phyloP scores from a whole-genome alignment of 2,797 vertebrate genomes.

The Hephaestus fuliginosus region DNA sequence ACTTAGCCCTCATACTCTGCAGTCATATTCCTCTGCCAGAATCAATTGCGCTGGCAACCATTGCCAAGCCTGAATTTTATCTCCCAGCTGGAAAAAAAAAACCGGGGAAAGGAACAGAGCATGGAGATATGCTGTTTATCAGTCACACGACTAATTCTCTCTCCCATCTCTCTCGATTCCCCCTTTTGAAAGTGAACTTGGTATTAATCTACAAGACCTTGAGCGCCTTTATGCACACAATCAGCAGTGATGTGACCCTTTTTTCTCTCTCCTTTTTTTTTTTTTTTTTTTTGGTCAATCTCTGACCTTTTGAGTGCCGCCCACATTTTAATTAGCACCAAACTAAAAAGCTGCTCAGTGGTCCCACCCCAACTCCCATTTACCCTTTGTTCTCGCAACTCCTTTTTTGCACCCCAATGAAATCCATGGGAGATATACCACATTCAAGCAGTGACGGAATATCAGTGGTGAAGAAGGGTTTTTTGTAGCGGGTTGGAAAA shows the following conservation, averaged over 20 bases:
- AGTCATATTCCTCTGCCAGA: slow-evolving; percentile 73
- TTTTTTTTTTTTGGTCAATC: slow-evolving; percentile 49
- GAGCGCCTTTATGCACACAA: slow-evolving; percentile 55
- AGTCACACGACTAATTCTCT: slow-evolving; percentile 70
- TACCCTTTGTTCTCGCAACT: slow-evolving; percentile 61
- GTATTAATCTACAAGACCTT: slow-evolving; percentile 71
- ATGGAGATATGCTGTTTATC: slow-evolving; percentile 72
- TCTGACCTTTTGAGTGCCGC: slow-evolving; percentile 73
- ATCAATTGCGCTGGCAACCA: slow-evolving; percentile 74
- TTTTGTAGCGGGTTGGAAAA: slow-evolving; percentile 69
- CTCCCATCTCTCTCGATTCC: slow-evolving; percentile 48
- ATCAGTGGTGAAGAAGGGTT: slow-evolving; percentile 50
- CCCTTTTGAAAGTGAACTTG: slow-evolving; percentile 68
- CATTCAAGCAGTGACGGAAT: slow-evolving; percentile 68
- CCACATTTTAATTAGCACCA: slow-evolving; percentile 75
- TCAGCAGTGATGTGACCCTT: slow-evolving; percentile 44
- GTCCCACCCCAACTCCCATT: slow-evolving; percentile 23
- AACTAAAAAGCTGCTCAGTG: slow-evolving; percentile 62
- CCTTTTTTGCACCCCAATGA: slow-evolving; percentile 47
- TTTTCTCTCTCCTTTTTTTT: slow-evolving; percentile 14
- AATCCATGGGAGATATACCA: slow-evolving; percentile 61
- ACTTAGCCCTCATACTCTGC: slow-evolving; percentile 70
- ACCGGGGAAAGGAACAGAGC: slow-evolving; percentile 34
- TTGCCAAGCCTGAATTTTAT: slow-evolving; percentile 74
- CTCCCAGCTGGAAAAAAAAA: slow-evolving; percentile 53